These are phyloP conservation scores for Mesembrinibis cayennensis DNA, from an alignment of 2,113 vertebrate genomes.

Conservation along the genomic window DNA sequence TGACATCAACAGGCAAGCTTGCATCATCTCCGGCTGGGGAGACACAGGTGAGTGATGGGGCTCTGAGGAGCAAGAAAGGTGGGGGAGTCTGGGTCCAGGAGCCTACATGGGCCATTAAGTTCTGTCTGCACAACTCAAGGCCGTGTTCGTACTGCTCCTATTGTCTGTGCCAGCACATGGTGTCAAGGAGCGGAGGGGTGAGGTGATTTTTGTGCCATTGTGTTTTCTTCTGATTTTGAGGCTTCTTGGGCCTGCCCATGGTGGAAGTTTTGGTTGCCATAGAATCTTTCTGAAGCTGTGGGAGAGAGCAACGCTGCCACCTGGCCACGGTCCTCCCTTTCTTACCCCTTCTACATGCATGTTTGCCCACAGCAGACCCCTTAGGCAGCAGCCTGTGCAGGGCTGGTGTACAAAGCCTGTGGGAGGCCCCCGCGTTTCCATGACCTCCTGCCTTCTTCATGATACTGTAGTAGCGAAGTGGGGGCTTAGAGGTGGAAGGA, in stretches of 20 bases:
- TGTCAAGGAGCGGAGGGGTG: neutral
- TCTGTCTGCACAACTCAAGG: neutral
- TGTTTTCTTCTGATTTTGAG: neutral
- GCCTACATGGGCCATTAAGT: neutral
- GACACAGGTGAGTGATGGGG: slow-evolving; percentile 75
- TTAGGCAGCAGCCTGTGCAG: neutral
- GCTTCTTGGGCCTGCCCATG: neutral
- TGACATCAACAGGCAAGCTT: slow-evolving; percentile 71
- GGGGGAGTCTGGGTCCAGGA: neutral
- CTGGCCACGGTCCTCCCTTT: neutral
- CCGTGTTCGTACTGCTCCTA: neutral
- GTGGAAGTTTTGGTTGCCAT: neutral
- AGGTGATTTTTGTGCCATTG: neutral
- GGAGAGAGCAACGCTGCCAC: neutral
- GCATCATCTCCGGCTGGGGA: slow-evolving; percentile 84
- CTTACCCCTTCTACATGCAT: neutral
- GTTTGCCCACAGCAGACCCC: neutral
- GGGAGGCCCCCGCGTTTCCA: neutral
- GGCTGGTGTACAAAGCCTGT: neutral
- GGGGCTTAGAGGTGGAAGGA: neutral
- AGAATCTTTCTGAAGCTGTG: neutral
- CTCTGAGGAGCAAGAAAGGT: neutral
- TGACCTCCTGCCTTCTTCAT: neutral
- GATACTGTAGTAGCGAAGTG: neutral
- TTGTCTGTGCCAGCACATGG: neutral